Percentiles rank a stretch among this genome's conserved stretches.
Conservation (phyloP, 30 jellyfish, hydroid and myxozoan genomes). For the Cassiopea xamachana region DNA sequence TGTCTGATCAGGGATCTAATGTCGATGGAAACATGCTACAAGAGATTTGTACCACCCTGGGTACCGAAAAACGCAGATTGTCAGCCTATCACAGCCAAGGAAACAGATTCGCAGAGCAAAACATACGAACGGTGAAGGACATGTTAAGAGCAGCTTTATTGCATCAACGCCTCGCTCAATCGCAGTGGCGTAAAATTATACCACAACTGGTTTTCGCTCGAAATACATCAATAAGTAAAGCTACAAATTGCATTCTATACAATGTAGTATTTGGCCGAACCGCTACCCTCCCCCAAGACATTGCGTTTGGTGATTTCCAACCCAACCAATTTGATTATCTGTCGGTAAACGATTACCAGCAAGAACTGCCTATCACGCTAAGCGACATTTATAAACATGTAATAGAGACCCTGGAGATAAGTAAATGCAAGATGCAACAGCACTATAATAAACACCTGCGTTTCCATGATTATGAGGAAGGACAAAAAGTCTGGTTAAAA, state of each 20-base stretch:
- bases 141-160: not conserved
- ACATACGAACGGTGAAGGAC: not conserved
- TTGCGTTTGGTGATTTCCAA: not conserved
- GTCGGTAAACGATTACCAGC: not conserved
- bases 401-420: not conserved
- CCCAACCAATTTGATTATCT: not conserved
- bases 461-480: not conserved
- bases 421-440: not conserved
- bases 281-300: not conserved
- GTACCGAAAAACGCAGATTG: constrained; percentile 1
- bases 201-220: not conserved
- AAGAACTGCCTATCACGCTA: not conserved
- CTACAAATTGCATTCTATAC: not conserved
- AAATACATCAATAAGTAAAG: not conserved
- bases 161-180: not conserved
- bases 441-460: not conserved
- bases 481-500: not conserved
- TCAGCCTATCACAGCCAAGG: constrained; percentile 26
- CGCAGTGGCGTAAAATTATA: not conserved
- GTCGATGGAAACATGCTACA: constrained; percentile 16
- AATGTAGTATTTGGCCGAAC: constrained; percentile 6
- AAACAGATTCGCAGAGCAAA: not conserved
- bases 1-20: constrained; percentile 46
- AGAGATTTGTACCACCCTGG: not conserved
- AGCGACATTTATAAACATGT: not conserved